Evolutionary conservation across 2,888 invertebrate species (phyloP), one percentile per base, ranked within the genome.

Genomic region (Exephanes ischioxanthus): DNA sequence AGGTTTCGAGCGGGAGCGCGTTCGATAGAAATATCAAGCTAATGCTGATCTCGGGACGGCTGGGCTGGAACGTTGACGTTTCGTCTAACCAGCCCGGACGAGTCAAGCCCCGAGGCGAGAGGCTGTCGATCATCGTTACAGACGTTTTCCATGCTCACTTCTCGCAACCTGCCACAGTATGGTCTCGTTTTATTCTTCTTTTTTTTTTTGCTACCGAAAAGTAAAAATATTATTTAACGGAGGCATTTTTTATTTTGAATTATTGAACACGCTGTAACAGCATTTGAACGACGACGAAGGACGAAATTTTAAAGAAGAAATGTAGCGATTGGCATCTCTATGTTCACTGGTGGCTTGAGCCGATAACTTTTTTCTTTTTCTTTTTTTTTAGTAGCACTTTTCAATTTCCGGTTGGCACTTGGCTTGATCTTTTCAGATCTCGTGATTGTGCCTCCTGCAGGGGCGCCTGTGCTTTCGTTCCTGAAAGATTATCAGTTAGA

Each of bases 331-430:
- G 22, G 30, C 45, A 19, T 76, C 33, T 70, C n/a, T n/a, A 63
- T 53, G 16, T 14, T 7, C 30, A 63, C 6, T 30, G 16, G 16
- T 33, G 14, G 16, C 3, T 19, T 14, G 11, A 37, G 14, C 19
- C 3, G n/a, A 67, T 41, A 53, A 14, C 22, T 45, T 58, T 26
- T 53, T 53, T 45, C 61, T 11, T 41, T 41, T 41, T 80, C 66
- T 70, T 45, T 19, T 14, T n/a, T 11, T 41, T 41, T 11, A 3
- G 14, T 58, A 22, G 58, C 58, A 11, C 58, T 83, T 81, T 88
- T 84, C 83, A 87, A 86, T 87, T 86, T 85, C 73, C 77, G 72
- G 33, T 66, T 66, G 58, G 63, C 75, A 80, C 72, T 80, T 80
- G 84, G 76, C 77, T 75, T 26, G 72, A 73, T 82, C 55, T 63